phyloP scores from a whole-genome alignment of 2,113 vertebrate species.

The Oncorhynchus clarkii region DNA sequence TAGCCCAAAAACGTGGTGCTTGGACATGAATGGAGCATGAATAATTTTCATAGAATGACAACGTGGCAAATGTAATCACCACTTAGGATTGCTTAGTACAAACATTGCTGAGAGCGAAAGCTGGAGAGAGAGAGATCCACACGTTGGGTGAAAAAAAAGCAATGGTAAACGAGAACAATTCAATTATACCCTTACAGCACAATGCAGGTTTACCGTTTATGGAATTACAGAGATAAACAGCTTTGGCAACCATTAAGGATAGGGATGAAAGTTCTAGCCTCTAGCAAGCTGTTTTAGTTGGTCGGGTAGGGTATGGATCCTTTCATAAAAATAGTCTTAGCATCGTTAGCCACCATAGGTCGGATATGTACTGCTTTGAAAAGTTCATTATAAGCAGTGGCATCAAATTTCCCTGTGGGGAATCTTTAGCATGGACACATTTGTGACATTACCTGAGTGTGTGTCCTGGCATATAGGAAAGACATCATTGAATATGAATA shows the following conservation, averaged over 20 bases:
- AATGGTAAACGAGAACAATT: too few relatives aligned
- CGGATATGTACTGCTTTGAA: neutral
- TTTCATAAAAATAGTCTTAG: neutral
- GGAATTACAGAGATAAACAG: neutral
- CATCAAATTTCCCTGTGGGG: slow-evolving; percentile 20
- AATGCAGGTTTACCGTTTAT: too few relatives aligned
- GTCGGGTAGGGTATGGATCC: neutral
- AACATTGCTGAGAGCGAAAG: neutral
- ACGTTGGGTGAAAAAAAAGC: too few relatives aligned
- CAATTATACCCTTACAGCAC: too few relatives aligned
- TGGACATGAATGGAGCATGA: neutral
- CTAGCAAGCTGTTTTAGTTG: neutral
- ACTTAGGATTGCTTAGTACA: too few relatives aligned
- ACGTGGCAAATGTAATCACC: too few relatives aligned
- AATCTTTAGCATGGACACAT: slow-evolving; percentile 51
- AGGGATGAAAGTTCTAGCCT: neutral
- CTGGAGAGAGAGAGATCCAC: neutral
- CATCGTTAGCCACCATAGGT: neutral
- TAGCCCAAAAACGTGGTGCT: slow-evolving; percentile 46
- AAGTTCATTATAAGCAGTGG: neutral
- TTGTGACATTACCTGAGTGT: slow-evolving; percentile 51
- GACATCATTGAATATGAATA: slow-evolving; percentile 53
- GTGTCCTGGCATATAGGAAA: slow-evolving; percentile 28
- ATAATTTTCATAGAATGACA: too few relatives aligned
- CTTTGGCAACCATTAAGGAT: neutral